These are phyloP conservation scores for Tachuris rubrigastra DNA, from an alignment of 2,113 vertebrate genomes.

Conservation along the genomic window DNA sequence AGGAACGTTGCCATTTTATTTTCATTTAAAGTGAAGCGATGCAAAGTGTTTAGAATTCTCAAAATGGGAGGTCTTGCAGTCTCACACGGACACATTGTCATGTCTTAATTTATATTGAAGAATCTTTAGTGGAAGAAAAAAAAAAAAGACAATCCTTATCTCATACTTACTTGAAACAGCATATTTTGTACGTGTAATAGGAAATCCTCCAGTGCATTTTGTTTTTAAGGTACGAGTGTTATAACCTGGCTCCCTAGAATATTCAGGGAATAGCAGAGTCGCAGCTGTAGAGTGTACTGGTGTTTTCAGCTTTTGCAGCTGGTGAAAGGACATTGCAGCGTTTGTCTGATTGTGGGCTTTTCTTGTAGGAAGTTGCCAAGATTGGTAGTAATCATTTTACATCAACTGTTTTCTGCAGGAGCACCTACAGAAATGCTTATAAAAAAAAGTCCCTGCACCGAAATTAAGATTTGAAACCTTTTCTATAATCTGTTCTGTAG, in stretches of 20 bases:
- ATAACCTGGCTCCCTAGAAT: neutral
- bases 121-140: neutral
- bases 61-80: neutral
- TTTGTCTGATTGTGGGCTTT: neutral
- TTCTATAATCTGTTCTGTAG: neutral
- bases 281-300: neutral
- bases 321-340: neutral
- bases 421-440: neutral
- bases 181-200: neutral
- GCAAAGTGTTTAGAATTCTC: neutral
- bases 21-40: neutral
- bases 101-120: neutral
- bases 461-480: conserved; percentile 30
- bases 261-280: neutral
- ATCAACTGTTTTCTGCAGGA: conserved; percentile 2
- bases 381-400: neutral
- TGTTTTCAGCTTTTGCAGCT: neutral
- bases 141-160: neutral
- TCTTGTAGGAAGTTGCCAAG: neutral
- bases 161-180: neutral
- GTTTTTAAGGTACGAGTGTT: neutral
- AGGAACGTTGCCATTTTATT: neutral
- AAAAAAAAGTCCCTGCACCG: neutral
- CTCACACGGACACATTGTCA: neutral
- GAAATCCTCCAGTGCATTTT: neutral